phyloP scores from a whole-genome alignment of 2,888 invertebrate species.

The Craniophora ligustri region DNA sequence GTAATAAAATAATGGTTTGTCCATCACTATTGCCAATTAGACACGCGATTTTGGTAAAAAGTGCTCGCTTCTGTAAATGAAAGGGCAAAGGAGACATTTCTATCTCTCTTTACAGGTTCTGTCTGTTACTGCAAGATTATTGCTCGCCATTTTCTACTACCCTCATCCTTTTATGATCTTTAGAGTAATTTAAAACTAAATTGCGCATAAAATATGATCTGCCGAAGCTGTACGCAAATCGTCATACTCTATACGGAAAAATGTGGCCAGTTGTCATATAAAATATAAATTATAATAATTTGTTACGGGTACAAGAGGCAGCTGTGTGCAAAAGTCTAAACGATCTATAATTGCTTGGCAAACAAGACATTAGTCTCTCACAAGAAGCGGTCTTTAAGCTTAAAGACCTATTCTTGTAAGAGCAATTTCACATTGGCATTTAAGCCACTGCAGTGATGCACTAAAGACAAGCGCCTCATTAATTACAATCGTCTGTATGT shows the following conservation, averaged over 20 bases:
- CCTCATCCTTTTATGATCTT: not conserved
- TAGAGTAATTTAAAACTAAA: too few species aligned
- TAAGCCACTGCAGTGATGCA: constrained; percentile 17
- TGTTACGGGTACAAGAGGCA: constrained; percentile 8
- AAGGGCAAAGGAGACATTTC: not conserved
- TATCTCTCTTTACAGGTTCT: not conserved
- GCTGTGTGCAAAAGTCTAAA: constrained; percentile 24
- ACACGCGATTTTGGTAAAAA: constrained; percentile 35
- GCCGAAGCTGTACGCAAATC: too few species aligned
- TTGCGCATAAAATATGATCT: too few species aligned
- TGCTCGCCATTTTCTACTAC: not conserved
- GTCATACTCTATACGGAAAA: too few species aligned
- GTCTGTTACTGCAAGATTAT: not conserved
- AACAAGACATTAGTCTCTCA: constrained; percentile 20
- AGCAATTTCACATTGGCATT: constrained; percentile 29
- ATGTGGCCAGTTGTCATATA: constrained; percentile 5
- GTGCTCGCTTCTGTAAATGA: constrained; percentile 8
- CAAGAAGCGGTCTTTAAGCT: too few species aligned
- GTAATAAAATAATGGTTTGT: constrained; percentile 30
- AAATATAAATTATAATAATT: constrained; percentile 7
- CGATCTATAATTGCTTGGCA: constrained; percentile 27
- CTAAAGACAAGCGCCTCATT: constrained; percentile 31
- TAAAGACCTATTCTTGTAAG: constrained; percentile 4
- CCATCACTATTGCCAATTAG: constrained; percentile 37
- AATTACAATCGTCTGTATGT: constrained; percentile 15